Evolutionary conservation across 2,113 vertebrate genomes (phyloP).

Genomic region (Poicephalus meyeri): DNA sequence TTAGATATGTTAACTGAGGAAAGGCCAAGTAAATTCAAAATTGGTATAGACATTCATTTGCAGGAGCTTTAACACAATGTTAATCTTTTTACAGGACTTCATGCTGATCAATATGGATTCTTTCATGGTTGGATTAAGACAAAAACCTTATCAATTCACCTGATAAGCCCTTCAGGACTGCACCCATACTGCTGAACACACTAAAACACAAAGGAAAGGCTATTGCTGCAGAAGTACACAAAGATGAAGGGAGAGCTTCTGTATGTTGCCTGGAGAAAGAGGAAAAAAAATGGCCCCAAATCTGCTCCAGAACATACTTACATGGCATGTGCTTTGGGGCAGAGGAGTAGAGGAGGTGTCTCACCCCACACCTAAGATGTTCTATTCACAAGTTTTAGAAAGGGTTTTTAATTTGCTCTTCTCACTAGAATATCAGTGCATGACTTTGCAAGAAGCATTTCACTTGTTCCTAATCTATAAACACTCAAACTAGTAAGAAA

Average conservation of each 20-base stretch:
- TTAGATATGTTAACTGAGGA: neutral
- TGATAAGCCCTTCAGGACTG: neutral
- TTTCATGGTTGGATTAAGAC: neutral
- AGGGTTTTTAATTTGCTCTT: neutral
- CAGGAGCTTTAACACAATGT: neutral
- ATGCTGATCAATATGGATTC: neutral
- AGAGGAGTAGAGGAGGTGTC: neutral
- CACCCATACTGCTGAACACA: neutral
- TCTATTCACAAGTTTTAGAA: neutral
- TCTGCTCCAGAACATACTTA: neutral
- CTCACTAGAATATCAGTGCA: neutral
- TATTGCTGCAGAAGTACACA: neutral
- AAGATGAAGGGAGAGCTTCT: neutral
- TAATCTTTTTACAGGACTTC: neutral
- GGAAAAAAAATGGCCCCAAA: neutral
- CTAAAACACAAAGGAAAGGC: neutral
- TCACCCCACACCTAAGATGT: neutral
- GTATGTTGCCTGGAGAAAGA: neutral
- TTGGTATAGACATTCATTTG: neutral
- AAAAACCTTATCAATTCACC: neutral
- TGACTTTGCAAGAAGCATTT: neutral
- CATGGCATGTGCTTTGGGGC: neutral
- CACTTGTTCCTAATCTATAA: neutral
- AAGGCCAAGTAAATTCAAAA: neutral
- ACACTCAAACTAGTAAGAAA: neutral